phyloP scores from a whole-genome alignment of 2,797 vertebrate genomes.

The Xenopus petersii region DNA sequence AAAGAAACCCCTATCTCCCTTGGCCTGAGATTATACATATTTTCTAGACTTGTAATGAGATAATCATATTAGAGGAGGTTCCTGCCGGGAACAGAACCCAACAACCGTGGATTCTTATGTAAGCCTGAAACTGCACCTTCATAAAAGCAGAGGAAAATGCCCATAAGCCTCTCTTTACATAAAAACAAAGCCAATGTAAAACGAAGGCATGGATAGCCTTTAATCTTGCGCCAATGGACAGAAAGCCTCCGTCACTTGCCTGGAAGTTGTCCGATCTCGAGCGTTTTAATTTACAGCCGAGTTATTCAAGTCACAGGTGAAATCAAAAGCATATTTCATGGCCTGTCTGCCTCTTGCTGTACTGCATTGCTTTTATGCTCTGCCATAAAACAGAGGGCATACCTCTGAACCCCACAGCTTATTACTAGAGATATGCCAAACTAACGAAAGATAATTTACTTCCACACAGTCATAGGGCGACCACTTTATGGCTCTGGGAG shows the following conservation, averaged over 20 bases:
- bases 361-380: slow-evolving; percentile 63
- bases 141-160: too few relatives aligned
- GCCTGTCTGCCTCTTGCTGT: slow-evolving; percentile 53
- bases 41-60: too few relatives aligned
- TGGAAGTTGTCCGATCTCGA: slow-evolving; percentile 48
- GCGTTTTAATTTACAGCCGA: slow-evolving; percentile 61
- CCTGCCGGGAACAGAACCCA: too few relatives aligned
- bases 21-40: too few relatives aligned
- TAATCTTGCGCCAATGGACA: not conserved
- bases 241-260: not conserved
- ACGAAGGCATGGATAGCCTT: too few relatives aligned
- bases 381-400: slow-evolving; percentile 61
- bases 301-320: slow-evolving; percentile 61
- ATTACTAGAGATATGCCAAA: slow-evolving; percentile 55
- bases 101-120: too few relatives aligned
- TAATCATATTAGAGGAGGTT: too few relatives aligned
- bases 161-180: too few relatives aligned
- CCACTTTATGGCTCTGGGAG: slow-evolving; percentile 14
- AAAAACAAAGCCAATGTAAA: too few relatives aligned
- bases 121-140: too few relatives aligned
- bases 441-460: slow-evolving; percentile 59
- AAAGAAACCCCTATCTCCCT: too few relatives aligned
- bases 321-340: slow-evolving; percentile 62
- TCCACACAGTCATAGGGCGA: slow-evolving; percentile 3
- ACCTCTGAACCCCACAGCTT: slow-evolving; percentile 54